A percentile compares a stretch with the other conserved stretches of the same genome.
phyloP scores from a whole-genome alignment of 2,113 vertebrate genomes.

The Toxostoma redivivum region DNA sequence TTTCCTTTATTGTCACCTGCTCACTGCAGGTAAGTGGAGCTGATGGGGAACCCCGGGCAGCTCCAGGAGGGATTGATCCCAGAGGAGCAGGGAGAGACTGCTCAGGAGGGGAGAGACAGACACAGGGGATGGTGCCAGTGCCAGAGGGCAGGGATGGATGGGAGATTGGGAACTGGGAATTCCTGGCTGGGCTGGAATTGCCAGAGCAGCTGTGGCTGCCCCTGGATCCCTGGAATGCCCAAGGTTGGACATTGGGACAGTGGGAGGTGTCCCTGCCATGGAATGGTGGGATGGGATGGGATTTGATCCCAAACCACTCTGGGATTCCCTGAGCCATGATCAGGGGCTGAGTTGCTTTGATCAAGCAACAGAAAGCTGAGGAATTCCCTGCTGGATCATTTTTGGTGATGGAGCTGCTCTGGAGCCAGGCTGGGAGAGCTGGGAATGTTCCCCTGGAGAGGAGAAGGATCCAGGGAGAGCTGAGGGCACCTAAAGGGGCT shows the following conservation, averaged over 20 bases:
- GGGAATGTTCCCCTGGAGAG: too few relatives aligned
- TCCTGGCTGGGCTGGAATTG: neutral
- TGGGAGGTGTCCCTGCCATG: neutral
- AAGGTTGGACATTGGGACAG: neutral
- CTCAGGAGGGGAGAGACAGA: neutral
- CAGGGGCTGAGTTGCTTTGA: too few relatives aligned
- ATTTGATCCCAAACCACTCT: too few relatives aligned
- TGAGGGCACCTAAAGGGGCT: too few relatives aligned
- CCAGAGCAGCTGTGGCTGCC: neutral
- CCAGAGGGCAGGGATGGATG: neutral
- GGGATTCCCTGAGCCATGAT: too few relatives aligned
- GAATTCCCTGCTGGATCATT: too few relatives aligned
- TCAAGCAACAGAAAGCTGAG: too few relatives aligned
- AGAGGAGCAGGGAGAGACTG: neutral
- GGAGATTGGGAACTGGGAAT: neutral
- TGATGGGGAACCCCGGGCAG: neutral
- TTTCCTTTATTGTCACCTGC: neutral
- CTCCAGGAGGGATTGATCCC: too few relatives aligned
- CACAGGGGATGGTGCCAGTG: neutral
- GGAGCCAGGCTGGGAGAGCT: too few relatives aligned
- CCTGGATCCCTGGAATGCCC: neutral
- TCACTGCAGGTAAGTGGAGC: neutral
- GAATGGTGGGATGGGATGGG: too few relatives aligned
- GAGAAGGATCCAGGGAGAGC: too few relatives aligned
- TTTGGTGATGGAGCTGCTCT: too few relatives aligned